Evolutionary conservation across 2,113 vertebrate genomes (phyloP).

Genomic region (Labeo rohita): DNA sequence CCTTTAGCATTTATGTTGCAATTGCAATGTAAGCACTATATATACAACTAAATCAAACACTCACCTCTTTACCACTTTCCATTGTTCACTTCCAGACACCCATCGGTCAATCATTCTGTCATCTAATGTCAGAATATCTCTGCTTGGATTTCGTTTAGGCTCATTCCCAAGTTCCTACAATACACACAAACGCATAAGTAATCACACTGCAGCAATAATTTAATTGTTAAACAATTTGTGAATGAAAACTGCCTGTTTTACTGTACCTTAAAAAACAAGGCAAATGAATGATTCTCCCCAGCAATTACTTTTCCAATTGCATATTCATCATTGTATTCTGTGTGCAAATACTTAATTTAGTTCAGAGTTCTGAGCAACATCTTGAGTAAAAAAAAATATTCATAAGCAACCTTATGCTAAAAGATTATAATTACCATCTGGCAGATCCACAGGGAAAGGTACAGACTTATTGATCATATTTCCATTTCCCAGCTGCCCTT

Average conservation of each 20-base stretch:
- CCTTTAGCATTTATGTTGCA: not conserved
- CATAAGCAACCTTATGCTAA: not conserved
- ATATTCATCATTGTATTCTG: constrained; percentile 40
- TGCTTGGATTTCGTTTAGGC: not conserved
- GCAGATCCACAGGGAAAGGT: constrained; percentile 61
- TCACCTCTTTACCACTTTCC: constrained; percentile 52
- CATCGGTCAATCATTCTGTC: constrained; percentile 52
- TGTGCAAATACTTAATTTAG: not conserved
- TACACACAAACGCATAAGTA: not conserved
- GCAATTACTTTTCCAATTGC: constrained; percentile 62
- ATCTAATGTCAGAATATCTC: constrained; percentile 41
- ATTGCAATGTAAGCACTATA: not conserved
- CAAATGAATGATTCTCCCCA: constrained; percentile 68
- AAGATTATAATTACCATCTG: constrained; percentile 36
- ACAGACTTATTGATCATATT: constrained; percentile 49
- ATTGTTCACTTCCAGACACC: constrained; percentile 48
- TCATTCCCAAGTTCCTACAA: constrained; percentile 32
- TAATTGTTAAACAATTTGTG: not conserved
- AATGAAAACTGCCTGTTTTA: constrained; percentile 35
- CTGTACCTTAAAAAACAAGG: constrained; percentile 53
- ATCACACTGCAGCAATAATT: not conserved
- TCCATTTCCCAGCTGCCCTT: constrained; percentile 67
- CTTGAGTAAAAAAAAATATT: not conserved
- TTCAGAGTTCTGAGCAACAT: not conserved
- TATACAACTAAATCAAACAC: not conserved